Evolutionary conservation across 2,888 invertebrate genomes (phyloP).

Genomic region (Macropis europaea): DNA sequence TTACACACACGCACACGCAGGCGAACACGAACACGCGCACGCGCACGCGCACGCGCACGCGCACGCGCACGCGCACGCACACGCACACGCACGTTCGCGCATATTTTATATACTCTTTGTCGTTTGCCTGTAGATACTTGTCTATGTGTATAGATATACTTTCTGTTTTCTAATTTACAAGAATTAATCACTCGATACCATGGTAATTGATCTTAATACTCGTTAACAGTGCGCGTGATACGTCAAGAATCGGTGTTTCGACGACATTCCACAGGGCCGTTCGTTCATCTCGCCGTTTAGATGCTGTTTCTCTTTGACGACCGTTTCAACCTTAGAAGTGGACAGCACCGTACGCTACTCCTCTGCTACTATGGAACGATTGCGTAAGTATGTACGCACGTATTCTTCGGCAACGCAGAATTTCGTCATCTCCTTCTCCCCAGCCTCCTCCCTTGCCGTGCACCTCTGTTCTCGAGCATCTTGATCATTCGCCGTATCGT

Average conservation of each 20-base stretch:
- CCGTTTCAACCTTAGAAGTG: too few species aligned
- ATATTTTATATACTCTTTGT: slow-evolving; percentile 8
- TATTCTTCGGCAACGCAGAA: neutral
- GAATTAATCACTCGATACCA: slow-evolving; percentile 70
- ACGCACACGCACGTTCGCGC: neutral
- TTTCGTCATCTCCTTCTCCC: too few species aligned
- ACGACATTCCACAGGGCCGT: slow-evolving; percentile 25
- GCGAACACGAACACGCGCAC: neutral
- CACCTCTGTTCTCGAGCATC: slow-evolving; percentile 41
- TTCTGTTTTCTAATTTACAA: slow-evolving; percentile 78
- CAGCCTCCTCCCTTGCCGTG: too few species aligned
- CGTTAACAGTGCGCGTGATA: slow-evolving; percentile 69
- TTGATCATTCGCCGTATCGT: slow-evolving; percentile 47
- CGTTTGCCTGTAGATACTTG: slow-evolving; percentile 8
- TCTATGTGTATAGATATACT: slow-evolving; percentile 71
- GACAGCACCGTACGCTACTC: too few species aligned
- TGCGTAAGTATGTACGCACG: neutral
- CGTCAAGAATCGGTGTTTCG: slow-evolving; percentile 61
- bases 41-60: neutral
- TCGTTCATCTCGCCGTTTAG: neutral
- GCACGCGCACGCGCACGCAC: neutral
- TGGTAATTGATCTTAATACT: slow-evolving; percentile 63
- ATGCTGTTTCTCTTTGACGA: neutral
- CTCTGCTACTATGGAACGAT: too few species aligned
- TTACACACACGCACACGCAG: slow-evolving; percentile 1